Evolutionary conservation across 1,140 invertebrate genomes (phyloP), one percentile per base, ranked within the genome.

Genomic region (Belonocnema kinseyi): DNA sequence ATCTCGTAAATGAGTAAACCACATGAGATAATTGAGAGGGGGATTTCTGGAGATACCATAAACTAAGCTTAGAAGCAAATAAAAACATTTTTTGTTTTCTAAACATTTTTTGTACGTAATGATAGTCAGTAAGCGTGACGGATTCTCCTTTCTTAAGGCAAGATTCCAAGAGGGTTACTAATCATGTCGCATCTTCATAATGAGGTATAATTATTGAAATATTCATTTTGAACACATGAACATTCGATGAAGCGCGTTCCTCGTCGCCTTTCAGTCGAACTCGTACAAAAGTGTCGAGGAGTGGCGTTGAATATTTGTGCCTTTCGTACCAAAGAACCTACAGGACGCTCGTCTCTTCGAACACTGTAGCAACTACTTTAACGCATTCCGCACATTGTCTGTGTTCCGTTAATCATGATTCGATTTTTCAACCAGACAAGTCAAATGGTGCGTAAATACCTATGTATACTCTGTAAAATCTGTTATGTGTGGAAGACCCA

Each of bases 371-470:
- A 76, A 78, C 74, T 77, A 74, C 74, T 78, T 33, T 0, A 2
- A 75, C 76, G 76, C 79, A 80, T 83, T 83, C 82, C 80, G 78
- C 77, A 74, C 77, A 77, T 77, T 79, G 58, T 33, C 58, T 66
- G 74, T 76, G 76, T 80, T 83, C 79, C 77, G 72, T 80, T 80
- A 80, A 77, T 83, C 79, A 76, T 83, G 81, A 79, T 83, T 83
- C 82, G 58, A 75, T 72, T 76, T 66, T 61, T 16, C 26, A 66
- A 40, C 21, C 33, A 66, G 16, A n/a, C 3, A 66, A 40, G 14
- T 10, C 26, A 33, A 26, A 11, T 33, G 26, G 12, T 21, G 21
- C 40, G 40, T 46, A 19, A 17, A 66, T 66, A 76, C 72, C 73
- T 76, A 76, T 77, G 77, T 78, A 78, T 78, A 77, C 78, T 76